Base-by-base conservation (phyloP, 2,888 invertebrate species). In the Tortricodes alternella region DNA sequence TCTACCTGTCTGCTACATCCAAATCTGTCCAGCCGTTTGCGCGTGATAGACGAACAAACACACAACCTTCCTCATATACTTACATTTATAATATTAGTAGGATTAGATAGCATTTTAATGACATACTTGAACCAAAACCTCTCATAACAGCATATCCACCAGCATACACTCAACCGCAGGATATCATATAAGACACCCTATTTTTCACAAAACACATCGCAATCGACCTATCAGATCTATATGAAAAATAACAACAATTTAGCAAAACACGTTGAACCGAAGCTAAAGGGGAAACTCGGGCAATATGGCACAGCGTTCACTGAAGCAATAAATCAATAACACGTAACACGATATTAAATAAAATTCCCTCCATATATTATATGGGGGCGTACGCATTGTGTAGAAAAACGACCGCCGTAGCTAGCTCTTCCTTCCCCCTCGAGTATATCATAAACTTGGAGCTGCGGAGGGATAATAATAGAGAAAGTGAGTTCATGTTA, bases 341-440 rank as follows among this genome's bases (percentile, higher is more conserved):
- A 72, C 74, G 75, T 87, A 85, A 76, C 71, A 72, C 74, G 75
- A 83, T 88, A 87, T 88, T 86, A 84, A 86, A 88, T 87, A 85
- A 86, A 85, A 83, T 81, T 78, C 78, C 74, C 71, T 63, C 70
- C 78, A 77, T 85, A 83, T 83, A 85, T 85, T 82, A 80, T 71
- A 77, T 63, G 66, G 65, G 68, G 70, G 67, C 65, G 62, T 59
- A 49, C 59, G 72, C 71, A 76, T 73, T 75, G 76, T 77, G 69
- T 73, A 73, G 73, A 78, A 78, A 79, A 79, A 76, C 71, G 74
- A 63, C 86, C 83, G 77, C 50, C 62, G 37, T 70, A 58, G 41
- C 37, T 21, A 64, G 83, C 71, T 41, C 68, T 62, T 44, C 58
- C 60, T 53, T 55, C 62, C 68, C 63, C 67, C 58, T 61, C 46